Evolutionary conservation across 2,113 vertebrate genomes (phyloP), one percentile per base, ranked within the genome.

Genomic region (Lamprologus speciosus): DNA sequence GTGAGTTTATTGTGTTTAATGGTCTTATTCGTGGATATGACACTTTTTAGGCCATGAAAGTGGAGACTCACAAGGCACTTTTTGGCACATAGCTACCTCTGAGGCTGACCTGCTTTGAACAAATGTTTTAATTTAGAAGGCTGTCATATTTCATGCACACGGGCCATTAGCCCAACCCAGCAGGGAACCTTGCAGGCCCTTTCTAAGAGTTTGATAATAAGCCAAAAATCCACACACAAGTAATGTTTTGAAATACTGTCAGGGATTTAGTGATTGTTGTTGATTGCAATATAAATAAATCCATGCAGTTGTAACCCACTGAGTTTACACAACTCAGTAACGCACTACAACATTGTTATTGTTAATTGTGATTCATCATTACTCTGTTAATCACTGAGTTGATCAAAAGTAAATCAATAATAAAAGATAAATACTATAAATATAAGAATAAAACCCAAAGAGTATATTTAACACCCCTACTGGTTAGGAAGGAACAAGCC

Each of bases 111-210:
- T 85, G 89, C 85, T 90, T 87, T 89, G 73, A 88, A 85, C 75
- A 87, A 87, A 89, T 58, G 33, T 75, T 89, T 89, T 85, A 47
- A 92, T 92, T 85, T 87, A 79, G 80, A 85, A 85, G 55, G 54
- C 80, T 89, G 83, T 89, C 89, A 91, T 87, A 85, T 89, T 87
- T 88, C 53, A 51, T 78, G 45, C 73, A 78, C 45, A 2, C 10
- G 26, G 73, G 26, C 45, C 73, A 78, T 78, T 78, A 78, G 73
- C 26, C 45, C 45, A 78, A 78, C 23, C 42, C 73, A 78, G 17
- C 73, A 78, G 73, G 45, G 73, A 78, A 78, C 73, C 73, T 51
- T 78, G 4, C 26, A 51, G 73, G 6, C 70, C 26, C 10, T 50
- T 31, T 31, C 73, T 78, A 78, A 78, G 45, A 51, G 10, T 13